Base-by-base conservation (phyloP, 2,888 invertebrate genomes). In the Anorthoa munda region DNA sequence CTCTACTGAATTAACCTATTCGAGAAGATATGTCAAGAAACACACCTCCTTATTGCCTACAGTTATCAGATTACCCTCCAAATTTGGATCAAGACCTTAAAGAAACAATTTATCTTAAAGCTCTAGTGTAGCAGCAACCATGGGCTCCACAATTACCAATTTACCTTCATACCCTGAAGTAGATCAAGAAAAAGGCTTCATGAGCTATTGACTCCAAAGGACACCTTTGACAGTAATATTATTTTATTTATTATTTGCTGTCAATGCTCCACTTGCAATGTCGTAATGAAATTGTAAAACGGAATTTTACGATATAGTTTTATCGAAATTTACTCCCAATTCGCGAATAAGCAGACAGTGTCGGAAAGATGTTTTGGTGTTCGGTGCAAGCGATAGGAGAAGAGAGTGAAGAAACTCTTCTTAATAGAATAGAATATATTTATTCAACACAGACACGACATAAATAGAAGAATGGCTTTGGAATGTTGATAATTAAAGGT, bases 221-320 rank as follows among this genome's bases (percentile, higher is more conserved):
- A 79, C 75, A 83, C 83, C 15, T 56, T 51, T 63, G 64, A 65
- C 73, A 60, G 58, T 65, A 51, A 63, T 66, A 61, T 72, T 53
- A 63, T 66, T 68, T 75, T 73, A 18, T 64, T 61, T 71, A 77
- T 77, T 72, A 53, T 74, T 48, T 66, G 59, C 45, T 64, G 72
- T 60, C 85, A 85, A 77, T 83, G 67, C 59, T 80, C 81, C 77
- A 74, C 77, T 79, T 79, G 78, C 65, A 75, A 85, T 81, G 79
- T 86, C 79, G 85, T 88, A 92, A 92, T 91, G 90, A 92, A 92
- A 90, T 89, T 91, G 91, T 92, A 91, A 92, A 91, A 83, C 67
- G 79, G 67, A 86, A 82, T 86, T 92, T 93, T 91, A 92, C 80
- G 90, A 87, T 87, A 75, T 85, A 80, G 75, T 84, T 85, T 88